phyloP scores from a whole-genome alignment of 2,888 invertebrate genomes.

The Andricus quercusramuli region DNA sequence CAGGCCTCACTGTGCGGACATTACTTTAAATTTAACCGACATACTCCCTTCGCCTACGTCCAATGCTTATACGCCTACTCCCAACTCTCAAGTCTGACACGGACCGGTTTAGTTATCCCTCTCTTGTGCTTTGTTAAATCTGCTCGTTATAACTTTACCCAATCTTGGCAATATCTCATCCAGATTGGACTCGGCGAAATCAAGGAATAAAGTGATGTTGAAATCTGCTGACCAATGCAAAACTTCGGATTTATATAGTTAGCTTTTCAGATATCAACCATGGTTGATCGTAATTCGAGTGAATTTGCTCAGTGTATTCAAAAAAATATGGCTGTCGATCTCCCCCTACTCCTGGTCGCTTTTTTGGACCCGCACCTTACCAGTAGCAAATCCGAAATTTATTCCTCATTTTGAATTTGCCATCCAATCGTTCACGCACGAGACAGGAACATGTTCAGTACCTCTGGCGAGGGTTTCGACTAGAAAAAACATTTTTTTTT shows the following conservation, averaged over 20 bases:
- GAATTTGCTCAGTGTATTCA: too few relatives aligned
- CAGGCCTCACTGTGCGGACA: conserved; percentile 57
- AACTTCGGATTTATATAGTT: neutral
- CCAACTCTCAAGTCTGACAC: neutral
- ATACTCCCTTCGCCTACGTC: conserved; percentile 63
- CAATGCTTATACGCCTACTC: conserved; percentile 64
- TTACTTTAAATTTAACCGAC: conserved; percentile 56
- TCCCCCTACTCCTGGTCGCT: too few relatives aligned
- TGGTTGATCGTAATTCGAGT: too few relatives aligned
- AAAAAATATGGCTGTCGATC: too few relatives aligned
- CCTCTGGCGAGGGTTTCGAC: conserved; percentile 43
- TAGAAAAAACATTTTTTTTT: conserved; percentile 58
- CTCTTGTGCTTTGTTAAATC: conserved; percentile 45
- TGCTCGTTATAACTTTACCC: conserved; percentile 61
- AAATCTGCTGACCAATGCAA: neutral
- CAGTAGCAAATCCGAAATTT: neutral
- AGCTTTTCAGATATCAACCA: too few relatives aligned
- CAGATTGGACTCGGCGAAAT: conserved; percentile 17
- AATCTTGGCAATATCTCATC: conserved; percentile 60
- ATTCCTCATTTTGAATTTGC: neutral
- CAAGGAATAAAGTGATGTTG: conserved; percentile 13
- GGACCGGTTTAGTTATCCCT: conserved; percentile 36
- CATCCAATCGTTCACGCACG: neutral
- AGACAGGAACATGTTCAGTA: conserved; percentile 28
- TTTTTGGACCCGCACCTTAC: neutral